These are phyloP conservation scores for Syngnathus rostellatus DNA, from an alignment of 2,797 vertebrate species.

Conservation along the genomic window DNA sequence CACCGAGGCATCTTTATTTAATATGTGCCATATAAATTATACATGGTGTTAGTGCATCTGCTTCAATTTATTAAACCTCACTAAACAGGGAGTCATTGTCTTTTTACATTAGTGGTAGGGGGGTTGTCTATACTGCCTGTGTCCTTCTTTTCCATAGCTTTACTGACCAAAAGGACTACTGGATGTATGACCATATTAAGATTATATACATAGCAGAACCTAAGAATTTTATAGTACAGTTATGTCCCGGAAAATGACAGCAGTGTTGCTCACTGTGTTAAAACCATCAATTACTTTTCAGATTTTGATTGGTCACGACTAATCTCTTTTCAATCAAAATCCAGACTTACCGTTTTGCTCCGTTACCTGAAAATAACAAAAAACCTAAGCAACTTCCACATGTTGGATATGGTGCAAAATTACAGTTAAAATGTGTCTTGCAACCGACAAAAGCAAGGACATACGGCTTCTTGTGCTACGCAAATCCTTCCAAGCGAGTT, in stretches of 20 bases:
- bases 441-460: conserved; percentile 56
- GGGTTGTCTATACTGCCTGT: conserved; percentile 47
- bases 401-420: conserved; percentile 45
- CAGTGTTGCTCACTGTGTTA: conserved; percentile 3
- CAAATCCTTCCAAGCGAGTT: conserved; percentile 67
- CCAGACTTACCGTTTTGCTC: conserved; percentile 71
- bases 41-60: conserved; percentile 66
- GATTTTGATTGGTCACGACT: conserved; percentile 64
- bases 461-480: conserved; percentile 66
- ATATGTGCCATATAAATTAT: conserved; percentile 71
- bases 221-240: neutral
- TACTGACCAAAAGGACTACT: conserved; percentile 22
- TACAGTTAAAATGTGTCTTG: conserved; percentile 46
- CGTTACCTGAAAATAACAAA: conserved; percentile 58
- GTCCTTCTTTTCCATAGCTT: conserved; percentile 47
- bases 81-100: conserved; percentile 56
- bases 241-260: conserved; percentile 3
- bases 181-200: neutral
- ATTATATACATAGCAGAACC: neutral
- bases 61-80: conserved; percentile 66
- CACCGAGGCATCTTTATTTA: conserved; percentile 66
- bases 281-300: neutral
- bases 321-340: conserved; percentile 67
- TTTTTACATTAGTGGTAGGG: conserved; percentile 53
- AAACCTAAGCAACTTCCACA: conserved; percentile 22